These are phyloP conservation scores for Deroptyus accipitrinus DNA, from an alignment of 2,113 vertebrate species.

Conservation along the genomic window DNA sequence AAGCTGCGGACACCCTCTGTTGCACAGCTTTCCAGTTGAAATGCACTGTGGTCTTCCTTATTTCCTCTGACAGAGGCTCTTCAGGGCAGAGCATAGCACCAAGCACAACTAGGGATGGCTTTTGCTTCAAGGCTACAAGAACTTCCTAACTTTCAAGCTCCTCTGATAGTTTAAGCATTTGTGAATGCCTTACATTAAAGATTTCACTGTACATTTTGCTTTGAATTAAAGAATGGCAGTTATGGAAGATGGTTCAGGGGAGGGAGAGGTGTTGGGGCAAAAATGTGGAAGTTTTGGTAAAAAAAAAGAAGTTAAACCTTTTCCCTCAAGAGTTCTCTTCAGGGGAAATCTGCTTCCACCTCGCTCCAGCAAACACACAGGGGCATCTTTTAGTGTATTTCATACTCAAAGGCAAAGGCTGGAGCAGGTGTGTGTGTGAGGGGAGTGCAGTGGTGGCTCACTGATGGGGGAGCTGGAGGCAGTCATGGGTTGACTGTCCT, in stretches of 20 bases:
- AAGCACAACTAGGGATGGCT: not conserved
- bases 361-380: not conserved
- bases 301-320: not conserved
- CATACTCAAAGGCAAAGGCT: rapidly evolving
- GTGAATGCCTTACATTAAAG: not conserved
- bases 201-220: not conserved
- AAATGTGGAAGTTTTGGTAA: not conserved
- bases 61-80: not conserved
- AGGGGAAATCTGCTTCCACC: not conserved
- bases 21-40: rapidly evolving
- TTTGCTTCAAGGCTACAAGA: not conserved
- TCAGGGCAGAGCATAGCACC: not conserved
- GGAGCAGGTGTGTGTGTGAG: not conserved
- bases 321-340: not conserved
- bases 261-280: not conserved
- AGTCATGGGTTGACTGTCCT: not conserved
- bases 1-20: not conserved
- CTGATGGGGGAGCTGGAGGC: not conserved
- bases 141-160: not conserved
- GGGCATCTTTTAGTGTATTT: not conserved
- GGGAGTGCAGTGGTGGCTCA: not conserved
- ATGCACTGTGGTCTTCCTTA: too few relatives aligned
- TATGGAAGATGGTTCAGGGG: not conserved
- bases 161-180: not conserved
- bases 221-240: not conserved